Conservation (phyloP, 2,113 vertebrate species). For the Phodopus roborovskii region DNA sequence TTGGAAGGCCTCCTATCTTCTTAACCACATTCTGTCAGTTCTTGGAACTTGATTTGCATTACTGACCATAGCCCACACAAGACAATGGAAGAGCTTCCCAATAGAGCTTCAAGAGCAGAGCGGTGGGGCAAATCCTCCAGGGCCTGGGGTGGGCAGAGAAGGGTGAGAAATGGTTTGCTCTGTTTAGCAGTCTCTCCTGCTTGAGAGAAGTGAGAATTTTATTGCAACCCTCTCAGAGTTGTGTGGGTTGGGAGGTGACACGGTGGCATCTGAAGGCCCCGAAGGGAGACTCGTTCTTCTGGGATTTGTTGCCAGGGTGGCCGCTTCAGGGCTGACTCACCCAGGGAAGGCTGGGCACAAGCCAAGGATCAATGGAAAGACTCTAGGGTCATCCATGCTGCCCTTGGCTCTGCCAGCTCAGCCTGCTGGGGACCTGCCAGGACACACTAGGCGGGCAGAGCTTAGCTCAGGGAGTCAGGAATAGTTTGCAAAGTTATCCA, state of each 20-base stretch:
- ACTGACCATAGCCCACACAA: slow-evolving; percentile 27
- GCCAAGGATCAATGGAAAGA: slow-evolving; percentile 40
- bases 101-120: background rate
- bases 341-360: slow-evolving; percentile 60
- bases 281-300: background rate
- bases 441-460: background rate
- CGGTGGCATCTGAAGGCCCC: background rate
- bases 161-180: background rate
- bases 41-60: slow-evolving; percentile 47
- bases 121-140: accelerated
- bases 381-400: slow-evolving; percentile 47
- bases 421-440: slow-evolving; percentile 51
- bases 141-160: too few relatives aligned
- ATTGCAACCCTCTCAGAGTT: background rate
- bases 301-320: background rate
- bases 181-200: too few relatives aligned
- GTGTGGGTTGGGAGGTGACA: background rate
- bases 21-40: background rate
- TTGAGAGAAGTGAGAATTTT: background rate
- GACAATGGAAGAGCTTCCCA: background rate
- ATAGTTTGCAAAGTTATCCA: slow-evolving; percentile 47
- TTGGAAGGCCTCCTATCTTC: slow-evolving; percentile 57
- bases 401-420: slow-evolving; percentile 49
- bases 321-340: slow-evolving; percentile 65
- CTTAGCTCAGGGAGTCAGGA: background rate